Evolutionary conservation across 1,140 invertebrate species (phyloP).

Genomic region (Chrysopa pallens): DNA sequence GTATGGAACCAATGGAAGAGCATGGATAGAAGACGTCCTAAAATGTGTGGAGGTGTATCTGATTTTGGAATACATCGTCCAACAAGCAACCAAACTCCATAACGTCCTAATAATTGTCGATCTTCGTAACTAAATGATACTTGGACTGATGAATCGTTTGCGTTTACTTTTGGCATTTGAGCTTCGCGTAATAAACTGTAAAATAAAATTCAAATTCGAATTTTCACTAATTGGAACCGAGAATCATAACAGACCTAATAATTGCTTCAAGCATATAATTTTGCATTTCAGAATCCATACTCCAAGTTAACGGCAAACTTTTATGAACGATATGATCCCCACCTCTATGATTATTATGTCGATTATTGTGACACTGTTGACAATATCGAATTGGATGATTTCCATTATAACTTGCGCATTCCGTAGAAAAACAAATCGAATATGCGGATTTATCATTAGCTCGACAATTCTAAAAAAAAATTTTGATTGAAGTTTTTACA

Average conservation of each 20-base stretch:
- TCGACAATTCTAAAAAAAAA: constrained; percentile 61
- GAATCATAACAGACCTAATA: constrained; percentile 57
- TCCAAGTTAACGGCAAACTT: constrained; percentile 67
- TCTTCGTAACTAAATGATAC: constrained; percentile 50
- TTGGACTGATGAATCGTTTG: constrained; percentile 23
- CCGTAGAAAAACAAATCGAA: constrained; percentile 90
- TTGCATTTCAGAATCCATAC: constrained; percentile 77
- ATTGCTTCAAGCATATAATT: constrained; percentile 93
- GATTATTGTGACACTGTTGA: constrained; percentile 71
- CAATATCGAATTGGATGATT: constrained; percentile 93
- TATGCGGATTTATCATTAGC: constrained; percentile 84
- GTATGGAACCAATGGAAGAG: constrained; percentile 99
- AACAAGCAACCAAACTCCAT: constrained; percentile 93
- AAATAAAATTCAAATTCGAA: constrained; percentile 4
- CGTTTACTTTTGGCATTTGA: constrained; percentile 32
- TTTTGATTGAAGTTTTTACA: background rate
- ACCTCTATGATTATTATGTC: constrained; percentile 69
- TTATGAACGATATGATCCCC: constrained; percentile 81
- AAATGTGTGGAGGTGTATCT: constrained; percentile 68
- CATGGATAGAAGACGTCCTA: constrained; percentile 84
- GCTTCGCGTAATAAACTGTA: constrained; percentile 61
- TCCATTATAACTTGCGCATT: constrained; percentile 91
- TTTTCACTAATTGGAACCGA: no score
- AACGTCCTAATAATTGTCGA: constrained; percentile 76
- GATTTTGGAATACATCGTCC: constrained; percentile 78